Base-by-base conservation (phyloP, 2,797 vertebrate genomes). In the Pseudomugil tenellus region DNA sequence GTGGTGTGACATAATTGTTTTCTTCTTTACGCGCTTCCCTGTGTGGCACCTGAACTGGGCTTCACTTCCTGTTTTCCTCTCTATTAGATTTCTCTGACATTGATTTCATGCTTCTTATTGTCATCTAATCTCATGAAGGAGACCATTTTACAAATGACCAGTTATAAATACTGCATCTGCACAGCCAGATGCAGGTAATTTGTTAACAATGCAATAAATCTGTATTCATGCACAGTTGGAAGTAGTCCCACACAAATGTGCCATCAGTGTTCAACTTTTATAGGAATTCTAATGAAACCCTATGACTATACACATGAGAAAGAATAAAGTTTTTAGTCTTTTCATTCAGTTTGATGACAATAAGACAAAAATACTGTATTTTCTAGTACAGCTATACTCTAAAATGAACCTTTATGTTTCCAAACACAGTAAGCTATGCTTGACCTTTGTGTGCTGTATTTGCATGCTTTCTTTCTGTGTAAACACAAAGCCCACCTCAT, bases 401-500 rank as follows among this genome's bases (percentile, higher is more conserved):
- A 3, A 43, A 51, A 0, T 56, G 23, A 25, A 63, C 48, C 34
- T 31, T 12, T 12, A 13, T 49, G 23, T 51, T 10, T 25, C 2
- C 21, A 58, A 32, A 53, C 13, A 35, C 13, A 6, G 28, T 17
- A 32, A 60, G 25, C 52, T 41, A 32, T 70, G 83, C 78, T 59
- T 87, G 80, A 72, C 46, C 76, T 83, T 76, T 78, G 73, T 60
- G 55, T 34, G 16, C 69, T 69, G 58, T 58, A 34, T 76, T 43
- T 84, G 83, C 87, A 84, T 88, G 89, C 2, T 35, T 16, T 59
- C 49, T 39, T 65, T 37, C 58, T 65, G 53, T 59, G 66, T 35
- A 58, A 58, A 63, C 21, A 63, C 29, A 25, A 13, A 69, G 6
- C 56, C 29, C 53, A 23, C 56, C 26, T 71, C 43, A 70, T 25